Evolutionary conservation across 2,888 invertebrate genomes (phyloP).

Genomic region (Nasonia oneida): DNA sequence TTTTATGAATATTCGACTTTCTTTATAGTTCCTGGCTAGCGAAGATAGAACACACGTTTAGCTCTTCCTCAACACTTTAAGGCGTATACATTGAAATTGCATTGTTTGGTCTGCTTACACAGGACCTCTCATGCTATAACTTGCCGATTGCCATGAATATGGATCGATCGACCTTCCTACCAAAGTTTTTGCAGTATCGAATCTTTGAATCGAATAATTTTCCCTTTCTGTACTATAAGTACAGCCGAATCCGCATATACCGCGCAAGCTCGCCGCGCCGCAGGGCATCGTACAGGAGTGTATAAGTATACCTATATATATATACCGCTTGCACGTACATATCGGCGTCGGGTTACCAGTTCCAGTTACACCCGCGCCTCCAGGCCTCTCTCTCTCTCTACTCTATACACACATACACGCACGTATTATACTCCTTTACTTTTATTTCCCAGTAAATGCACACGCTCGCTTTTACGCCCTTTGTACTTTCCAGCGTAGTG

Average conservation of each 20-base stretch:
- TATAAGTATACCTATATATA: not conserved
- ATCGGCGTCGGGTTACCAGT: conserved; percentile 70
- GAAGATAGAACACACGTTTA: no score
- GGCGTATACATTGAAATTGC: no score
- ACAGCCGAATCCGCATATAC: not conserved
- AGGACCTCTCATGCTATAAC: no score
- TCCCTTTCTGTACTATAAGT: not conserved
- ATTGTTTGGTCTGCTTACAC: no score
- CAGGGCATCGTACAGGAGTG: not conserved
- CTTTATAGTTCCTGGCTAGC: no score
- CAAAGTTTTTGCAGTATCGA: no score
- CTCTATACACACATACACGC: not conserved
- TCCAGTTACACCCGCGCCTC: conserved; percentile 70
- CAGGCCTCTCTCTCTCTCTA: conserved; percentile 16
- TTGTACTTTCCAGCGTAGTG: not conserved
- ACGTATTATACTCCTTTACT: conserved; percentile 37
- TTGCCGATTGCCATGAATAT: no score
- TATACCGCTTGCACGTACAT: not conserved
- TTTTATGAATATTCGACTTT: no score
- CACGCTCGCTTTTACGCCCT: conserved; percentile 39
- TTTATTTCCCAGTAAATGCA: conserved; percentile 66
- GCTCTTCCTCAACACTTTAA: no score
- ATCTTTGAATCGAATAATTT: not conserved
- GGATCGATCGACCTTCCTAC: no score
- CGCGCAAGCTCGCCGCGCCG: not conserved